phyloP scores from a whole-genome alignment of 92 coral and sea anemone genomes.

The Virgularia gustaviana region DNA sequence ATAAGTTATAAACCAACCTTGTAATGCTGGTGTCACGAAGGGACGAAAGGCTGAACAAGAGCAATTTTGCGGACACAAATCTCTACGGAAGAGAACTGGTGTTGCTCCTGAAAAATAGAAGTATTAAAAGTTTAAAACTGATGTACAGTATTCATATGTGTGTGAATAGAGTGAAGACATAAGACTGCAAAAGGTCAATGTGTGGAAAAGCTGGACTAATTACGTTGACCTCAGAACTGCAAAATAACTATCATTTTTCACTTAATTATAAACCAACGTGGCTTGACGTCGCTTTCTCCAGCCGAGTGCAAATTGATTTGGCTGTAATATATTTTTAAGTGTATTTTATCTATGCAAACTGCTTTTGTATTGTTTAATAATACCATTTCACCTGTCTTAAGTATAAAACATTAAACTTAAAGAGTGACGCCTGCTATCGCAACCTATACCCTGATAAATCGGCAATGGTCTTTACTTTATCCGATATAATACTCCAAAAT shows the following conservation, averaged over 20 bases:
- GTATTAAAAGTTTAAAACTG: neutral
- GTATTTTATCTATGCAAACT: slow-evolving; percentile 46
- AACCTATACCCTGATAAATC: neutral
- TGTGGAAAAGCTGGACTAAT: slow-evolving; percentile 33
- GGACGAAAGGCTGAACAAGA: slow-evolving; percentile 97
- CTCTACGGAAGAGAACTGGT: slow-evolving; percentile 16
- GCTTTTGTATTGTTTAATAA: slow-evolving; percentile 42
- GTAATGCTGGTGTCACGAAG: slow-evolving; percentile 47
- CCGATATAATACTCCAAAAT: no score
- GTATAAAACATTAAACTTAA: slow-evolving; percentile 14
- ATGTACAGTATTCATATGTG: no score
- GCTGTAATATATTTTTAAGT: slow-evolving; percentile 41
- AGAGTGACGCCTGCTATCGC: slow-evolving; percentile 27
- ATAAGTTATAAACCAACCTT: slow-evolving; percentile 30
- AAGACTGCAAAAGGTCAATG: no score
- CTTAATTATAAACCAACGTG: slow-evolving; percentile 31
- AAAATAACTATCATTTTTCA: slow-evolving; percentile 36
- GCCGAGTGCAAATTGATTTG: slow-evolving; percentile 41
- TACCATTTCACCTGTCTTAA: slow-evolving; percentile 38
- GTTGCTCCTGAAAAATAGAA: neutral
- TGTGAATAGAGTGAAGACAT: no score
- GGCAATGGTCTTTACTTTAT: neutral
- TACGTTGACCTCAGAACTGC: slow-evolving; percentile 22
- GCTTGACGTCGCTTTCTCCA: slow-evolving; percentile 39
- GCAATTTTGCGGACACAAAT: slow-evolving; percentile 52